Base-by-base conservation (phyloP, 2,888 invertebrate genomes). In the Phyto melanocephala region DNA sequence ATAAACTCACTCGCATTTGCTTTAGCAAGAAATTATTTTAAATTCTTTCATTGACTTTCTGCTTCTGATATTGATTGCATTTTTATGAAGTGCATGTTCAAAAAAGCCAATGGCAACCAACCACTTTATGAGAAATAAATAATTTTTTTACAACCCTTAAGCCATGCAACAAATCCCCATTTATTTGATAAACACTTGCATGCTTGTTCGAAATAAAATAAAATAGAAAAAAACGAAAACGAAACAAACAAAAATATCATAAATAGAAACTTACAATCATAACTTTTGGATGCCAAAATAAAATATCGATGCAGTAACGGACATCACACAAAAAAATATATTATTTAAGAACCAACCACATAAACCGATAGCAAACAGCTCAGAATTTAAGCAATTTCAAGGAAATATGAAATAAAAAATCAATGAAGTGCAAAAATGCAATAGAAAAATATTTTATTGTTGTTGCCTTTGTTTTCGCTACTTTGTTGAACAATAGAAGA, bases 101-200 rank as follows among this genome's bases (percentile, higher is more conserved):
- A 37, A 37, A 65, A 75, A 47, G 47, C 56, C 33, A 75, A 65
- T 13, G 56, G 56, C 72, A 50, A 22, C 11, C 20, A 45, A 54
- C 17, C 37, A 47, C 37, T 75, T 75, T 52, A 40, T 60, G 15
- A 68, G 42, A 52, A 76, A 76, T 58, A 42, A 68, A 76, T 68
- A 60, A 60, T n/a, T 50, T 68, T 76, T 76, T 76, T 58, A 68
- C 60, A 68, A 42, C 67, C 67, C 60, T 47, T 28, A 58, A 67
- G 75, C 50, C 67, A 76, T 50, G 75, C 75, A 35, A 75, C 67
- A 76, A 67, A 58, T 58, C 56, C 20, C 58, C 28, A 67, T 50
- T 67, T 58, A 67, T 67, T 76, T 76, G 17, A 24, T 58, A 58
- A 47, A 58, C 67, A 67, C 58, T 68, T 60, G 58, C 68, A 76